Percentiles rank a stretch among this genome's conserved stretches.
Evolutionary conservation across 2,888 invertebrate genomes (phyloP).

Genomic region (Melinaea marsaeus): DNA sequence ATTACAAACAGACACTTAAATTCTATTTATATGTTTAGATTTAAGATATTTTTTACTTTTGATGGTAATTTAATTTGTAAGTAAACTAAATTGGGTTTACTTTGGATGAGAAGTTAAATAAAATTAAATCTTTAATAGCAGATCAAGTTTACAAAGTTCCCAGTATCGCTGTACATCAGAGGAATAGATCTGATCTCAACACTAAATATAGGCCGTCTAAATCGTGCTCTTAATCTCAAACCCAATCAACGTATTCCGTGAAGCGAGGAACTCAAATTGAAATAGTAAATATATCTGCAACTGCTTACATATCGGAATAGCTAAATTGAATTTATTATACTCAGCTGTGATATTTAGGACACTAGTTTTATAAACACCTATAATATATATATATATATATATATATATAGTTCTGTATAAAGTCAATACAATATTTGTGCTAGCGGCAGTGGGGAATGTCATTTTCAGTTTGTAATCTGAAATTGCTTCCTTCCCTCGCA

Average conservation of each 20-base stretch:
- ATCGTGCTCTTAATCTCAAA: constrained; percentile 41
- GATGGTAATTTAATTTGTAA: too few species aligned
- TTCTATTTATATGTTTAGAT: too few species aligned
- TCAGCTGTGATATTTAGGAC: too few species aligned
- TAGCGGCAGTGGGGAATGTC: constrained; percentile 36
- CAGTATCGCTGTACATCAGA: constrained; percentile 36
- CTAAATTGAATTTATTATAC: constrained; percentile 15
- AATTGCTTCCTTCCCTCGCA: constrained; percentile 72
- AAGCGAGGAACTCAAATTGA: constrained; percentile 29
- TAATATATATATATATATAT: neutral
- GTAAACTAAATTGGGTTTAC: too few species aligned
- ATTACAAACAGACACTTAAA: too few species aligned
- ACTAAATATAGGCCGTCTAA: constrained; percentile 42
- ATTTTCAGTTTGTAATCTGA: constrained; percentile 55
- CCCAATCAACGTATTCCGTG: constrained; percentile 48
- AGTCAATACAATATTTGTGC: constrained; percentile 5
- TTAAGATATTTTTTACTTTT: too few species aligned
- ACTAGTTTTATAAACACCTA: neutral
- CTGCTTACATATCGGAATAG: constrained; percentile 14
- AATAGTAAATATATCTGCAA: constrained; percentile 23
- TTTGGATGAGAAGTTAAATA: too few species aligned
- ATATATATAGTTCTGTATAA: too few species aligned
- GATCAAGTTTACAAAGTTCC: constrained; percentile 40
- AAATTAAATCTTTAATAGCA: too few species aligned
- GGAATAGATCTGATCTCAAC: constrained; percentile 49